Evolutionary conservation across 2,888 invertebrate genomes (phyloP), one percentile per base, ranked within the genome.

Genomic region (Tinea pellionella): DNA sequence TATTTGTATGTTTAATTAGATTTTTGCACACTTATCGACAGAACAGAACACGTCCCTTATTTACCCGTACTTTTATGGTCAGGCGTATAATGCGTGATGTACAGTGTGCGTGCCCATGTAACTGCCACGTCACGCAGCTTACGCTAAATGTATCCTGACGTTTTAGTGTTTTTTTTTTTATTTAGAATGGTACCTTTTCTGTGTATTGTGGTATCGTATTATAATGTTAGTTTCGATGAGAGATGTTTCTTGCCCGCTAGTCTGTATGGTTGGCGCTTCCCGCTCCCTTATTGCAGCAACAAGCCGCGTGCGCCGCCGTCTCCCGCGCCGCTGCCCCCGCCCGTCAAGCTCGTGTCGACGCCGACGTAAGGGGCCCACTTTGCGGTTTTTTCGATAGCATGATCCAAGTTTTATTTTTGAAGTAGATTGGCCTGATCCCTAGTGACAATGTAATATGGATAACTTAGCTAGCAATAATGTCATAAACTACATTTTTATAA

Each of bases 231-330:
- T 86, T 84, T 86, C 86, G 86, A 85, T 87, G 84, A 85, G 86
- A 87, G 86, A 87, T 87, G 84, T 87, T 87, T 87, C 85, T 86
- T 81, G 24, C 81, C 84, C 86, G 83, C 81, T 93, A 95, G 95
- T 94, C 93, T 95, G 92, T 95, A 95, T 92, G 94, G 95, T 93
- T 95, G 95, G 95, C 95, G 95, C 92, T 95, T 95, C 92, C 95
- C 95, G 90, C 93, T 95, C 92, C 95, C 95, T 92, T 95, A 95
- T 95, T 95, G 95, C 93, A 95, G 95, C 92, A 18, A 24, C 59
- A 92, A 88, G 92, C 92, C 88, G 92, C 92, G 90, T 90, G 90
- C 90, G 79, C 93, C 93, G 83, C 92, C 93, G 75, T 92, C 92
- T 86, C 92, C 92, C 85, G 90, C 92, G 88, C 92, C 92, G 81